Conservation (phyloP, 2,797 vertebrate genomes). For the Paedocypris micromegethes region DNA sequence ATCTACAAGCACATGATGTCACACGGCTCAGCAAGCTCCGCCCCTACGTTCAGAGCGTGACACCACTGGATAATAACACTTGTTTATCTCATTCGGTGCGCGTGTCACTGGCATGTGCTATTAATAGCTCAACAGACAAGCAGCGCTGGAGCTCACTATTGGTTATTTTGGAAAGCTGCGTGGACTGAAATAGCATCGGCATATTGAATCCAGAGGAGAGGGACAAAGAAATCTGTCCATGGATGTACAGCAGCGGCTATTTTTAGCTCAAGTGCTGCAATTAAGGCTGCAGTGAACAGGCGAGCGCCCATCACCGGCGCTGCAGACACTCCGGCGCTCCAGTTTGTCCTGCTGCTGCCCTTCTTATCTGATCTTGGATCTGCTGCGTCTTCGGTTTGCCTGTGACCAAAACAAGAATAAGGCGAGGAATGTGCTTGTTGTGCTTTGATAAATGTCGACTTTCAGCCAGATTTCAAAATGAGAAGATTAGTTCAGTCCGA, state of each 20-base stretch:
- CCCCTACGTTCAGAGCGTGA: constrained; percentile 50
- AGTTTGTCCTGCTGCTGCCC: constrained; percentile 22
- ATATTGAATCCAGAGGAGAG: constrained; percentile 31
- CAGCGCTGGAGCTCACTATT: constrained; percentile 61
- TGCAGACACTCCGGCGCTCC: constrained; percentile 16
- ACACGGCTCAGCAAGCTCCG: constrained; percentile 42
- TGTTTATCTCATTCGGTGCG: constrained; percentile 50
- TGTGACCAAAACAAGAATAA: constrained; percentile 9
- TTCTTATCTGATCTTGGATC: constrained; percentile 23
- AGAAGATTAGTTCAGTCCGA: too few relatives aligned
- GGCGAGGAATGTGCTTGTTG: constrained; percentile 1
- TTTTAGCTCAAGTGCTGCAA: constrained; percentile 46
- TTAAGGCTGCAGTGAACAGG: constrained; percentile 42
- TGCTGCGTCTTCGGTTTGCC: constrained; percentile 9
- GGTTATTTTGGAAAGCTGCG: constrained; percentile 56
- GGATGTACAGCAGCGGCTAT: constrained; percentile 33
- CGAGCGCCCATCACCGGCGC: constrained; percentile 43
- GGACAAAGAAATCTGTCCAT: constrained; percentile 49
- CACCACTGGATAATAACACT: constrained; percentile 72
- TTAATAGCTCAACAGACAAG: constrained; percentile 69
- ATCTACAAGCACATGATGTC: constrained; percentile 7
- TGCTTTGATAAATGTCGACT: constrained; percentile 7
- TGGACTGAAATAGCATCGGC: constrained; percentile 51
- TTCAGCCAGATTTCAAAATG: constrained; percentile 32
- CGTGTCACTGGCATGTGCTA: constrained; percentile 71